Evolutionary conservation across 2,113 vertebrate species (phyloP).

Genomic region (western clawed frog (Xenopus tropicalis)): DNA sequence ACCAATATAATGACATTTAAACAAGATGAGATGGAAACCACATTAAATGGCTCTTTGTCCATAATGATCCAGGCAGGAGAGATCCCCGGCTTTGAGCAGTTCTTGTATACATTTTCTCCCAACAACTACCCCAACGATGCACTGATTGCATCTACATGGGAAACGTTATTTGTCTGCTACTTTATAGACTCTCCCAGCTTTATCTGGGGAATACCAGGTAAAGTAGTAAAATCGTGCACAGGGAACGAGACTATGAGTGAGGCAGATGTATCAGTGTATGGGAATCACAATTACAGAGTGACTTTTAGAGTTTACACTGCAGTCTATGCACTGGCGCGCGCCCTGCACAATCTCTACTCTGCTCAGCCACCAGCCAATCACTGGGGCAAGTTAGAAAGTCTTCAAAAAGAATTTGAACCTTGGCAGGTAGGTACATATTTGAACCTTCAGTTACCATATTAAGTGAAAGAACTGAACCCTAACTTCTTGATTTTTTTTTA

Average conservation of each 20-base stretch:
- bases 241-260: not conserved
- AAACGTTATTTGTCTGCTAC: not conserved
- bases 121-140: not conserved
- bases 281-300: not conserved
- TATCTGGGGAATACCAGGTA: not conserved
- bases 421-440: not conserved
- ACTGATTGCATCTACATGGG: too few species aligned
- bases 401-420: not conserved
- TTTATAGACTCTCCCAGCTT: not conserved
- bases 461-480: too few species aligned
- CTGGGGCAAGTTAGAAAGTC: not conserved
- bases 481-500: too few species aligned
- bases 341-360: not conserved
- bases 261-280: not conserved
- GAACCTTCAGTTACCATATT: too few species aligned
- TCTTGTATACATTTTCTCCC: not conserved
- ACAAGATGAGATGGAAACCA: not conserved
- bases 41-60: not conserved
- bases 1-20: not conserved
- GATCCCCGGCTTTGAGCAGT: not conserved
- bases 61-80: not conserved
- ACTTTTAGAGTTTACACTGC: constrained; percentile 7
- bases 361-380: not conserved
- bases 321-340: constrained; percentile 1
- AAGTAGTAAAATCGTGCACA: not conserved